Base-by-base conservation (phyloP, 53 echinoderm and acorn worm genomes). In the Luidia sarsii region DNA sequence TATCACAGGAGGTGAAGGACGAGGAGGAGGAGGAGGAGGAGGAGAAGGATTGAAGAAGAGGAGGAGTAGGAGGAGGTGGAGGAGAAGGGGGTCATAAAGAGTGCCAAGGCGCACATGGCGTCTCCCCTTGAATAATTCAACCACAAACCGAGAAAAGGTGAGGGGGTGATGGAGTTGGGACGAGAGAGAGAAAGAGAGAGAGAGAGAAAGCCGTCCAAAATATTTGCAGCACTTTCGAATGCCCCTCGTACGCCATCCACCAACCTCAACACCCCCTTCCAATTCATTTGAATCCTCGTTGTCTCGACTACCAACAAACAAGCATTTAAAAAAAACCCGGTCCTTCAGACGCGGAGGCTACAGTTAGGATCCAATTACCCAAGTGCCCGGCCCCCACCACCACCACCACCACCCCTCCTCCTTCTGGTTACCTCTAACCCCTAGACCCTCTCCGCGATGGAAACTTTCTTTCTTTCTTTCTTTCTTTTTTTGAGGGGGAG, bases 111-210 rank as follows among this genome's bases (percentile, higher is more conserved):
- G 75, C 75, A 75, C 77, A 77, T 61, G 39, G 60, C 61, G 45
- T 46, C n/a, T n/a, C 33, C 59, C 62, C 62, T 36, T 77, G 77
- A 77, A 77, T 77, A 45, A 77, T 77, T 77, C 77, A 77, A 61
- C 61, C 30, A 75, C 36, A 75, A 24, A 41, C 32, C 25, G 23
- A 43, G 32, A 45, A 20, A 56, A 54, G 4, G 46, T 32, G 33
- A 25, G 15, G 77, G 30, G 61, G 60, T 45, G 61, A 30, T 45
- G 77, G 15, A 77, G 45, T n/a, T n/a, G n/a, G n/a, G n/a, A n/a
- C n/a, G n/a, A n/a, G n/a, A n/a, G n/a, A n/a, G n/a, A n/a, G n/a
- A n/a, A n/a, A n/a, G n/a, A n/a, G n/a, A n/a, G n/a, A n/a, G n/a
- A n/a, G n/a, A n/a, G n/a, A n/a, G n/a, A n/a, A n/a, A n/a, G n/a